These are phyloP conservation scores for Melanogrammus aeglefinus DNA, from an alignment of 2,797 vertebrate species.

Conservation along the genomic window DNA sequence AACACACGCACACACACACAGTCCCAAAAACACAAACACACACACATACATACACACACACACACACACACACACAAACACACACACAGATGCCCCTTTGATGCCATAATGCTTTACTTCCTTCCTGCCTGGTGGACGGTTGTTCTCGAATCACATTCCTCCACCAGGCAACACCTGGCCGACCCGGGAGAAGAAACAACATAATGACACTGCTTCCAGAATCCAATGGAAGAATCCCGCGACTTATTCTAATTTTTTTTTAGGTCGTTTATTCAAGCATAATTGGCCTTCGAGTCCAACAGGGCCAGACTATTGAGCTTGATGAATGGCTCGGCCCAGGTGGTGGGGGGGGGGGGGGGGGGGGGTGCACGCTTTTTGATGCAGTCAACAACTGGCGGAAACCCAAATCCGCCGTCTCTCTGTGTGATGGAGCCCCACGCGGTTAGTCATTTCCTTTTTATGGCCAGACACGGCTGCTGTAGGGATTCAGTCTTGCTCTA, in stretches of 20 bases:
- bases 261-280: slow-evolving; percentile 30
- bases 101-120: slow-evolving; percentile 35
- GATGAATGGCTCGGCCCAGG: slow-evolving; percentile 58
- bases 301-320: slow-evolving; percentile 21
- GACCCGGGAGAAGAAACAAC: slow-evolving; percentile 27
- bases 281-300: slow-evolving; percentile 49
- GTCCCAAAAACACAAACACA: too few relatives aligned
- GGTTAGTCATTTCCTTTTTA: slow-evolving; percentile 70
- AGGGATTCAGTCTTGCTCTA: slow-evolving; percentile 61
- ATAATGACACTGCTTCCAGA: slow-evolving; percentile 4
- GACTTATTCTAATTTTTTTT: slow-evolving; percentile 43
- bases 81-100: slow-evolving; percentile 16
- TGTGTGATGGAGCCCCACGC: slow-evolving; percentile 66
- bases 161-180: slow-evolving; percentile 19
- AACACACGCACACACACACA: too few relatives aligned
- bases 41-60: too few relatives aligned
- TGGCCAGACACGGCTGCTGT: slow-evolving; percentile 52
- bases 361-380: slow-evolving; percentile 49
- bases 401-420: slow-evolving; percentile 12
- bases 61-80: too few relatives aligned
- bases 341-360: slow-evolving; percentile 22
- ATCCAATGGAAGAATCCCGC: slow-evolving; percentile 9
- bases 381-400: slow-evolving; percentile 53
- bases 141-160: slow-evolving; percentile 24
- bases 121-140: slow-evolving; percentile 44